Percentiles rank a stretch among this genome's conserved stretches.
Evolutionary conservation across 2,797 vertebrate genomes (phyloP).

Genomic region (Threskiornis aethiopicus): DNA sequence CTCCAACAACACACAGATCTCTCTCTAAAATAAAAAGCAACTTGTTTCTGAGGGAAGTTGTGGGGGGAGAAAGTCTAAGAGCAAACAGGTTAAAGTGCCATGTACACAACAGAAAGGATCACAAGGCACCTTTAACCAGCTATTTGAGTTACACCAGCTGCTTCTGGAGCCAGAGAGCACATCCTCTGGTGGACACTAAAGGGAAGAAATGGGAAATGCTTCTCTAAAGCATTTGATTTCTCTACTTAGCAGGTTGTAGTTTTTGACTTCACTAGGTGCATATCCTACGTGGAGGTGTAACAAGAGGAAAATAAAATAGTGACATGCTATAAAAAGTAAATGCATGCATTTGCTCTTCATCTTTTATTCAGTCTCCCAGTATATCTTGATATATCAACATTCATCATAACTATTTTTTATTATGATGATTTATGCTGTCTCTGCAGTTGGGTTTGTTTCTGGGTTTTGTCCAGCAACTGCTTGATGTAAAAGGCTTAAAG

Average conservation of each 20-base stretch:
- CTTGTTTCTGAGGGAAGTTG: background rate
- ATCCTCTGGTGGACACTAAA: background rate
- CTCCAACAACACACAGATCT: background rate
- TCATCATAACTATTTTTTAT: background rate
- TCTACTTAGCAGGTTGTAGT: background rate
- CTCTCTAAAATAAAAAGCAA: background rate
- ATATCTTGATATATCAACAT: background rate
- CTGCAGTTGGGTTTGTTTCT: background rate
- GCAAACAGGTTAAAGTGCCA: conserved; percentile 20
- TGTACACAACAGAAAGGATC: background rate
- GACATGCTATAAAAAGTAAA: background rate
- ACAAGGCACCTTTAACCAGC: background rate
- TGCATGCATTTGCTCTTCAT: background rate
- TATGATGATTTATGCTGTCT: background rate
- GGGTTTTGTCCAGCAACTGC: background rate
- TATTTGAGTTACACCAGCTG: conserved; percentile 6
- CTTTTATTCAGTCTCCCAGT: background rate
- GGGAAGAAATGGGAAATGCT: background rate
- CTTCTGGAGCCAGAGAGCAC: background rate
- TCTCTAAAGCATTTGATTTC: background rate
- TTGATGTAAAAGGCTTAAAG: background rate
- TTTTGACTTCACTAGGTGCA: background rate
- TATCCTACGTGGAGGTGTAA: background rate
- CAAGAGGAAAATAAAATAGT: background rate
- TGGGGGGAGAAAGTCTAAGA: background rate